These are phyloP conservation scores for Pentamera pediparva DNA, from an alignment of 53 echinoderm and acorn worm species.

Conservation along the genomic window DNA sequence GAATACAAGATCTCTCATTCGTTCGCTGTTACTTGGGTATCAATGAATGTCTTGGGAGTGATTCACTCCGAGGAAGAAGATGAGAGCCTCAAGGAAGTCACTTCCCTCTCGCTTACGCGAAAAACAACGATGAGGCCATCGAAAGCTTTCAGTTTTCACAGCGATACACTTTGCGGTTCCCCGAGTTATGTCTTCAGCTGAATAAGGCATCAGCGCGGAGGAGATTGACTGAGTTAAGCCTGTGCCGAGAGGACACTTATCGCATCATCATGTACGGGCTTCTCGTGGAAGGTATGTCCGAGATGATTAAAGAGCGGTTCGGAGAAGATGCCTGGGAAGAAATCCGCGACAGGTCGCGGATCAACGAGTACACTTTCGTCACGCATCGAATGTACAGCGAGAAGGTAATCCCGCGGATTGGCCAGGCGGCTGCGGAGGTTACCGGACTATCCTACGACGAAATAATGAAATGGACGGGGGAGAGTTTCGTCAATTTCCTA, in stretches of 20 bases:
- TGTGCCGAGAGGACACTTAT: background rate
- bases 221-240: no score
- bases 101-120: no score
- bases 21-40: no score
- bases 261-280: constrained; percentile 72
- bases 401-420: constrained; percentile 65
- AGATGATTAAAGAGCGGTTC: constrained; percentile 73
- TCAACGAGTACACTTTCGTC: constrained; percentile 84
- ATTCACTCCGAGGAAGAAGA: no score
- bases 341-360: constrained; percentile 75
- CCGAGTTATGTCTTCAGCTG: no score
- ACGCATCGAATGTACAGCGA: constrained; percentile 96
- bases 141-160: no score
- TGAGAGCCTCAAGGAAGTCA: no score
- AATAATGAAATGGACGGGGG: constrained; percentile 66
- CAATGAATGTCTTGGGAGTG: no score
- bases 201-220: no score
- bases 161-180: no score
- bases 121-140: no score
- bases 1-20: no score
- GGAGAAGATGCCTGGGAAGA: constrained; percentile 71
- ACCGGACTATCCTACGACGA: constrained; percentile 56
- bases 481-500: constrained; percentile 66
- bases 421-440: constrained; percentile 58
- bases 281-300: constrained; percentile 74